Evolutionary conservation across 2,888 invertebrate genomes (phyloP), one percentile per base, ranked within the genome.

Genomic region (Dryobota labecula): DNA sequence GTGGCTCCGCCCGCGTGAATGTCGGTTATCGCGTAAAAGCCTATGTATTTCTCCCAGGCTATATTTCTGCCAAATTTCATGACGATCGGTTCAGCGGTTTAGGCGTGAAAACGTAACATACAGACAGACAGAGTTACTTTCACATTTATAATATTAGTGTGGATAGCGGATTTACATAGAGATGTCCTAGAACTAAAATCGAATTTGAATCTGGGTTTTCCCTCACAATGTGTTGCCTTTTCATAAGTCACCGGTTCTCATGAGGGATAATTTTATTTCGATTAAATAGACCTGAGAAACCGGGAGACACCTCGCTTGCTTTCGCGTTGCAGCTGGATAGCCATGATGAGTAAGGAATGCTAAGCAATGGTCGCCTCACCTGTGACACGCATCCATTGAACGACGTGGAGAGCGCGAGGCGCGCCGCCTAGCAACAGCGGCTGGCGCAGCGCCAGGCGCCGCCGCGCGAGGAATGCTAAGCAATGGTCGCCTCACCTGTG

Each of bases 301-400:
- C n/a, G 4, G 36, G 9, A 9, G 20, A 27, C 24, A 20, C 8
- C 1, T 43, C 2, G 4, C 2, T 43, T 4, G 24, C 24, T 49
- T 51, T 51, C 15, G 15, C 49, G 6, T 51, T 27, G 6, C 30
- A 53, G 27, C 18, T 30, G 27, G 51, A 53, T 18, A 18, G 18
- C 30, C 8, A 18, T 18, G 20, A 13, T 1, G 7, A 2, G 3
- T 20, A n/a, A 8, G 2, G 38, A 24, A 24, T 5, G 1, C 11
- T 47, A 41, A 13, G 7, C 7, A 27, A 11, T 6, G 6, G 1
- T 33, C 6, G 9, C 0, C 36, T 74, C 90, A 98, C 98, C 97
- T 98, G 98, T 91, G 99, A 98, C 78, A 99, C 98, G 93, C 99
- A 99, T 30, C 99, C 99, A 73, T 98, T 97, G 92, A 99, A 99